Evolutionary conservation across 2,888 invertebrate genomes (phyloP).

Genomic region (Cephus runcator): DNA sequence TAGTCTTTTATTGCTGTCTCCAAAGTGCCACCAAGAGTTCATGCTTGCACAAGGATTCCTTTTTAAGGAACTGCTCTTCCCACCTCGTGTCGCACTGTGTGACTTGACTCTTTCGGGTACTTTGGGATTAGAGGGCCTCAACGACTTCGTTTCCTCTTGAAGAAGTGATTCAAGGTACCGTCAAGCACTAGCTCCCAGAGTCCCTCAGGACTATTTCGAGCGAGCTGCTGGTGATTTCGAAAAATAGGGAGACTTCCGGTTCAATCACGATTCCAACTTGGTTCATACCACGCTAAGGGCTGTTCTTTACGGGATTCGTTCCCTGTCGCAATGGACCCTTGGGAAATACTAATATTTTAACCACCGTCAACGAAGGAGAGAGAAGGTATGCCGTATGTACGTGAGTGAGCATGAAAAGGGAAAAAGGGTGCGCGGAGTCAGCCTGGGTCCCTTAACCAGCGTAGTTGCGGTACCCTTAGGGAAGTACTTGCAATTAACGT

Average conservation of each 20-base stretch:
- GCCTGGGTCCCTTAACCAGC: slow-evolving; percentile 31
- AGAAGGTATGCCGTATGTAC: slow-evolving; percentile 22
- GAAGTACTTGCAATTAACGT: slow-evolving; percentile 58
- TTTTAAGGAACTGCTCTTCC: background rate
- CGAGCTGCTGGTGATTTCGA: background rate
- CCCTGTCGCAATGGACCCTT: slow-evolving; percentile 19
- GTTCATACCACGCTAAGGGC: background rate
- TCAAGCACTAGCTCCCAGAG: background rate
- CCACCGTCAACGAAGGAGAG: slow-evolving; percentile 47
- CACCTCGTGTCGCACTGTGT: background rate
- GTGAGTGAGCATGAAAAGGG: slow-evolving; percentile 48
- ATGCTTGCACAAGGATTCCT: background rate
- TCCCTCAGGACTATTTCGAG: background rate
- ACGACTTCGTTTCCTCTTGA: background rate
- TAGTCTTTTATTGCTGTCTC: background rate
- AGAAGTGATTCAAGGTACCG: background rate
- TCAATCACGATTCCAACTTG: background rate
- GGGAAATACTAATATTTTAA: slow-evolving; percentile 54
- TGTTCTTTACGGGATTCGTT: background rate
- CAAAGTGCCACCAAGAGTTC: background rate
- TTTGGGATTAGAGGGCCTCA: background rate
- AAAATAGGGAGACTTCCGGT: background rate
- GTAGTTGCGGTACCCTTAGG: slow-evolving; percentile 48
- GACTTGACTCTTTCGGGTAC: background rate
- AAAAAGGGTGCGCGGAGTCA: slow-evolving; percentile 37